Base-by-base conservation (phyloP, 1,140 invertebrate genomes). In the Pseudobourletiella spinata region DNA sequence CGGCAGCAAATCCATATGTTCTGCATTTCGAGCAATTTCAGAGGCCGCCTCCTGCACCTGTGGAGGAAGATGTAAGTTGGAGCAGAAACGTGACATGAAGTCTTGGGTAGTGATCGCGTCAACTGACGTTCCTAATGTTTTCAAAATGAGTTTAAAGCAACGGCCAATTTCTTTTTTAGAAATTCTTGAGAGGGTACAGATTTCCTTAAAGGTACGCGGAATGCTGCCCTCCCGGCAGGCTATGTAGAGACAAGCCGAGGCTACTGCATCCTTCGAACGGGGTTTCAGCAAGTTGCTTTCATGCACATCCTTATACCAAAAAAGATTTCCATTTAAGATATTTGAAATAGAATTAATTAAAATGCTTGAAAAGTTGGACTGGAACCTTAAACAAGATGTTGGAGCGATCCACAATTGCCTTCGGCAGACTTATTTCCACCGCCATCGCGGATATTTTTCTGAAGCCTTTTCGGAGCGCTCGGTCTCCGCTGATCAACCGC, bases 111-210 rank as follows among this genome's bases (percentile, higher is more conserved):
- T 98, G 55, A 99, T 98, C 11, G 98, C 82, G 73, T 98, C 94
- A 1, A 99, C 93, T 64, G 88, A 96, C 0, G 95, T 99, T 72
- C 91, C 86, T 2, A 97, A 76, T 0, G 89, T 89, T 73, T 93
- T 92, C 3, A 95, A 73, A 70, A 97, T 97, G 26, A 95, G 72
- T 73, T 96, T 96, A 72, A 96, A 98, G 73, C 92, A 95, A 69
- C 95, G 77, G 2, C 96, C 97, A 71, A 99, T 99, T 79, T 99
- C 96, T 74, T 98, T 98, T 76, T 99, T 99, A 69, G 94, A 96
- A 50, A 98, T 92, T 78, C 95, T 95, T 72, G 93, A 96, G 26
- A 98, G 91, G 8, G 94, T 94, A 79, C 95, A 98, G 56, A 98
- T 97, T 83, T 98, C 95, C 81, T 95, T 99, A 74, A 99, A 99